These are phyloP conservation scores for Rhinatrema bivittatum DNA, from an alignment of 2,797 vertebrate species.

Conservation along the genomic window DNA sequence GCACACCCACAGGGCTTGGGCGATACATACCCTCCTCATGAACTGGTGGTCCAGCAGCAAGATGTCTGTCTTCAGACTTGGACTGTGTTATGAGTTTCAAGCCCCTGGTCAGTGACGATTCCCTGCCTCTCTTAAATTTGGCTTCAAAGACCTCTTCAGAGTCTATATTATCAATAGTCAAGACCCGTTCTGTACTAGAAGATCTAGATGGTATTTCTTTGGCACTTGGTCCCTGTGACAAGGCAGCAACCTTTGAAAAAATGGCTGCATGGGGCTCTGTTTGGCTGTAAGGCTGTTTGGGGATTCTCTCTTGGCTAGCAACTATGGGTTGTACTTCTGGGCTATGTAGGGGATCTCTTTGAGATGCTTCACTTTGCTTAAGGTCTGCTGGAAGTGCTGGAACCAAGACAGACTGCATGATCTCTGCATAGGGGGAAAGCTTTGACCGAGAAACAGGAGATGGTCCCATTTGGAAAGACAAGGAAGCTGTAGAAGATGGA, in stretches of 20 bases:
- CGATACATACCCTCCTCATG: slow-evolving; percentile 82
- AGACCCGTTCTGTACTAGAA: slow-evolving; percentile 29
- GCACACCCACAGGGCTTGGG: slow-evolving; percentile 78
- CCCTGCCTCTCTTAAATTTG: slow-evolving; percentile 82
- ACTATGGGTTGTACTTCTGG: neutral
- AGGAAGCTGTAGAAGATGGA: too few species aligned
- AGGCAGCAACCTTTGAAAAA: slow-evolving; percentile 65
- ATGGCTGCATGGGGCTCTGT: slow-evolving; percentile 60
- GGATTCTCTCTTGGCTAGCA: neutral
- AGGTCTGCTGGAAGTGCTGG: slow-evolving; percentile 21
- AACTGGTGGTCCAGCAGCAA: slow-evolving; percentile 31
- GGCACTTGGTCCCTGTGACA: neutral
- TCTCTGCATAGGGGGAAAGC: slow-evolving; percentile 81
- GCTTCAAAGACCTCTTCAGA: slow-evolving; percentile 91
- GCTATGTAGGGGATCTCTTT: neutral
- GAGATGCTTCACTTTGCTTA: neutral
- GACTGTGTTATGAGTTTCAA: slow-evolving; percentile 80
- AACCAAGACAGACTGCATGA: slow-evolving; percentile 84
- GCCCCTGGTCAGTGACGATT: slow-evolving; percentile 81
- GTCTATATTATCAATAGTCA: slow-evolving; percentile 72
- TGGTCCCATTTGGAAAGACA: too few species aligned
- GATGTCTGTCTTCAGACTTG: slow-evolving; percentile 76
- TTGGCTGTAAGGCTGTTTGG: accelerated
- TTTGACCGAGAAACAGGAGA: too few species aligned
- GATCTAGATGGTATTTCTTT: slow-evolving; percentile 14